phyloP scores from a whole-genome alignment of 2,888 invertebrate genomes.

The Hesperia comma region DNA sequence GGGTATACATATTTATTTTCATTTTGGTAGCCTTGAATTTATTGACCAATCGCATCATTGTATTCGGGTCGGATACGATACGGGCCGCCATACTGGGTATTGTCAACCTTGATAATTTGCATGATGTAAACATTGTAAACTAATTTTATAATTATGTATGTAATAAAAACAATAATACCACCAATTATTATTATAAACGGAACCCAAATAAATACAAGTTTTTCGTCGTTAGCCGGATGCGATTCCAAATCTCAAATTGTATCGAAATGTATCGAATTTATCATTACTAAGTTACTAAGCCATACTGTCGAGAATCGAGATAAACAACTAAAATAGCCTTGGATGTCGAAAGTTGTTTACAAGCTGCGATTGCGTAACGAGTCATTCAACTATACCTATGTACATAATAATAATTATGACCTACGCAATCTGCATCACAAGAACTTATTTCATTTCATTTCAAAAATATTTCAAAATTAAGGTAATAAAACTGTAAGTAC shows the following conservation, averaged over 20 bases:
- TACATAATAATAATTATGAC: constrained; percentile 42
- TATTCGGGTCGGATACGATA: constrained; percentile 6
- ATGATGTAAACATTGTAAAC: neutral
- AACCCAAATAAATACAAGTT: no score
- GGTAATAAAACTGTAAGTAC: neutral
- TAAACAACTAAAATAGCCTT: constrained; percentile 57
- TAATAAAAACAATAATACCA: no score
- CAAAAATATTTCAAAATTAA: no score
- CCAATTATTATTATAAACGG: no score
- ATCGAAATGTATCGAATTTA: constrained; percentile 11
- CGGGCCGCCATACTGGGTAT: neutral
- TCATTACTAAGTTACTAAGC: neutral
- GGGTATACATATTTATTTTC: constrained; percentile 25
- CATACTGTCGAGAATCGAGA: constrained; percentile 19
- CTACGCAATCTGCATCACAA: constrained; percentile 43
- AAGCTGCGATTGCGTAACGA: constrained; percentile 60
- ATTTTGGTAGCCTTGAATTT: constrained; percentile 30
- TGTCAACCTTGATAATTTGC: constrained; percentile 2
- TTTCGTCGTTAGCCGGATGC: no score
- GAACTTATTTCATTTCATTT: constrained; percentile 11
- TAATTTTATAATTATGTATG: no score
- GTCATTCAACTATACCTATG: constrained; percentile 56
- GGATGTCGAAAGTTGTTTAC: constrained; percentile 74
- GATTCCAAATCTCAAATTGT: neutral
- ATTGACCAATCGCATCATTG: constrained; percentile 25